phyloP scores from a whole-genome alignment of 2,113 vertebrate genomes.

The Aix galericulata region DNA sequence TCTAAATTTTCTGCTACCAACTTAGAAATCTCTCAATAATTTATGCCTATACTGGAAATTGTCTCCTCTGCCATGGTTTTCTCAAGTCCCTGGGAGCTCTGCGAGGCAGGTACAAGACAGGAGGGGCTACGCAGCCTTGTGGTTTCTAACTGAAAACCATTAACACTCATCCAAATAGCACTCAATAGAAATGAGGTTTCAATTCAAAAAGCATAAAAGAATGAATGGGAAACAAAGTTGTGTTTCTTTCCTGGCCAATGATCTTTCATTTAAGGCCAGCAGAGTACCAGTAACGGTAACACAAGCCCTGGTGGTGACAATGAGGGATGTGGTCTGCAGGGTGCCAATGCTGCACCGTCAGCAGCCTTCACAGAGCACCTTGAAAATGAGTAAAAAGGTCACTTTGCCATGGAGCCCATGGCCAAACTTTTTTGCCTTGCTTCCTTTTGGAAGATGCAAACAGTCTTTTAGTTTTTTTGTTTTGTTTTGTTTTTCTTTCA shows the following conservation, averaged over 20 bases:
- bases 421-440: background rate
- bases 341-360: background rate
- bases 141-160: conserved; percentile 1
- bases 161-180: background rate
- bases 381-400: background rate
- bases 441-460: background rate
- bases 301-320: background rate
- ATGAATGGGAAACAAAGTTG: background rate
- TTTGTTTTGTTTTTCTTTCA: background rate
- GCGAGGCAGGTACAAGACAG: background rate
- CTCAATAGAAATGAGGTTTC: conserved; percentile 5
- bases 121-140: background rate
- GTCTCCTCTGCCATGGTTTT: background rate
- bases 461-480: background rate
- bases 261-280: background rate
- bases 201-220: background rate
- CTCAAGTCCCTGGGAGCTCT: background rate
- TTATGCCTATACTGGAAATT: background rate
- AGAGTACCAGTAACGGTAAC: background rate
- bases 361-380: background rate
- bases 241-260: background rate
- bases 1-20: background rate
- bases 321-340: fast-evolving
- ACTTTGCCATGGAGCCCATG: background rate
- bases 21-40: background rate